A percentile compares a stretch with the other conserved stretches of the same genome.
phyloP scores from a whole-genome alignment of 2,888 invertebrate genomes.

The Bugulina stolonifera region DNA sequence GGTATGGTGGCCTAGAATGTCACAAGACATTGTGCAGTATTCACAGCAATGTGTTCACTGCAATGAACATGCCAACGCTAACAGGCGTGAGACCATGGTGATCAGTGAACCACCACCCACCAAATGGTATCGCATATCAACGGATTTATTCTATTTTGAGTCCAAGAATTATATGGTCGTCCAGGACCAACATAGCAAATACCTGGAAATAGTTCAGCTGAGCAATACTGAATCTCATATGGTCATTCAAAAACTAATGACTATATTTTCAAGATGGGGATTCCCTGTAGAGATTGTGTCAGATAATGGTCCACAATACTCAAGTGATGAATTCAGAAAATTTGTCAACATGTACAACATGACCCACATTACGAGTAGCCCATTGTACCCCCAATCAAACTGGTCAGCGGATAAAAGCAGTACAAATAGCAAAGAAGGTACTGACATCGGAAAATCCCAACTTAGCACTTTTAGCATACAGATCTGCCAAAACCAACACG shows the following conservation, averaged over 20 bases:
- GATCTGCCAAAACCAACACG: neutral
- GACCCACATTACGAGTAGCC: neutral
- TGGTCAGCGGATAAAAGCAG: neutral
- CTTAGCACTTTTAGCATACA: neutral
- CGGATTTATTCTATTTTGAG: neutral
- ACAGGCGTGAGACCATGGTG: neutral
- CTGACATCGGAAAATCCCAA: neutral
- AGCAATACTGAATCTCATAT: neutral
- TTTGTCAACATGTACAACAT: neutral
- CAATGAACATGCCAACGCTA: neutral
- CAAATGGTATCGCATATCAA: constrained; percentile 14
- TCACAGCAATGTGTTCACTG: neutral
- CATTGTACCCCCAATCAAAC: neutral
- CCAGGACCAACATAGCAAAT: constrained; percentile 11
- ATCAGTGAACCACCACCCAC: neutral
- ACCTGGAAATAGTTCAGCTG: neutral
- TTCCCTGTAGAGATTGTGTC: neutral
- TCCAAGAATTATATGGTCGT: neutral
- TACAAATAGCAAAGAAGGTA: neutral
- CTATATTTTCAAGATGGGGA: neutral
- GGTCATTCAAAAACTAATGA: neutral
- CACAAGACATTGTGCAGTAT: neutral
- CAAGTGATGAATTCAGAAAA: neutral
- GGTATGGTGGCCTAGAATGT: constrained; percentile 1
- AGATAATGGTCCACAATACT: neutral